Conservation (phyloP, 1,140 invertebrate genomes). For the Lineus longissimus region DNA sequence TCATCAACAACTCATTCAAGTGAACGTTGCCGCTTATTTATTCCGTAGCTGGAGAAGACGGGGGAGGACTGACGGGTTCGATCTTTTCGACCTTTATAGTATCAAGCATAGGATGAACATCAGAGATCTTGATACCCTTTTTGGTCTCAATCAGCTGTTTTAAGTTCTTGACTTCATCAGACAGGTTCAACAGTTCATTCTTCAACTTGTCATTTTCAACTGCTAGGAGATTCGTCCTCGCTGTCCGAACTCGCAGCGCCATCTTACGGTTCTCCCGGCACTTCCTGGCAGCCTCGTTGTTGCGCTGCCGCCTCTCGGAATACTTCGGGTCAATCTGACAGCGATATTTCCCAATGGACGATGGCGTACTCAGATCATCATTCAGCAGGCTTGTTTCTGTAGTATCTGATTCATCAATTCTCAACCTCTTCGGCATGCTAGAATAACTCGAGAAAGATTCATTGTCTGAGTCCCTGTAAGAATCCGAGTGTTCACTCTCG, state of each 20-base stretch:
- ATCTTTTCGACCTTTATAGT: too few relatives aligned
- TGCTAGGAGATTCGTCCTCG: conserved; percentile 55
- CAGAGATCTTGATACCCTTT: too few relatives aligned
- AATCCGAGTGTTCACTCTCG: not conserved
- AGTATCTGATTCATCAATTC: not conserved
- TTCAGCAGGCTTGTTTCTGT: not conserved
- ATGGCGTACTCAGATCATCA: not conserved
- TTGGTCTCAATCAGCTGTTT: conserved; percentile 60
- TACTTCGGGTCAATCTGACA: conserved; percentile 37
- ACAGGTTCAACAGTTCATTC: conserved; percentile 78
- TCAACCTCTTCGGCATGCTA: too few relatives aligned
- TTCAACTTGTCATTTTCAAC: conserved; percentile 71
- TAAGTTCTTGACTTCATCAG: conserved; percentile 86
- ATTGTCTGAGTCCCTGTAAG: not conserved
- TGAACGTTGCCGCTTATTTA: too few relatives aligned
- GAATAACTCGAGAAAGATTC: not conserved
- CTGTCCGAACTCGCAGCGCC: conserved; percentile 50
- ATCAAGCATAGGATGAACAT: too few relatives aligned
- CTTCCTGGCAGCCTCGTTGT: conserved; percentile 48
- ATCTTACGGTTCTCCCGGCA: conserved; percentile 49
- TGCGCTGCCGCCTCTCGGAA: conserved; percentile 39
- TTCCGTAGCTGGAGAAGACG: too few relatives aligned
- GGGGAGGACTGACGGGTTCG: too few relatives aligned
- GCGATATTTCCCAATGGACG: conserved; percentile 8
- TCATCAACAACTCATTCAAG: too few relatives aligned